Base-by-base conservation (phyloP, 2,113 vertebrate genomes). In the Glaucomys volans region DNA sequence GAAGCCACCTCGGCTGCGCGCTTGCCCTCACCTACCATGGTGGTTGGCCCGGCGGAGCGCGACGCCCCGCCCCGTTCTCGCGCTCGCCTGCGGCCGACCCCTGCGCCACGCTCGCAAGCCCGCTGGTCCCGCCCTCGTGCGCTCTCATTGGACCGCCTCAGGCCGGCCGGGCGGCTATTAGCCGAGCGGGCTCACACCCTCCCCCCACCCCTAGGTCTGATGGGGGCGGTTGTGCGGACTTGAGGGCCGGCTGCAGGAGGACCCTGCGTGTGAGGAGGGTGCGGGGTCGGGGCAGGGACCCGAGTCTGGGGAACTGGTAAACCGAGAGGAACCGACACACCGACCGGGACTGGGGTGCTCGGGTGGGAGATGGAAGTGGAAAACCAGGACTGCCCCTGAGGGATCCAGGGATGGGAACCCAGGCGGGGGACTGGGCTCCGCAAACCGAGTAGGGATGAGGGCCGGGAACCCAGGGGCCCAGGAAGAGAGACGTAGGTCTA, bases 151-250 rank as follows among this genome's bases (percentile, higher is more conserved):
- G 97, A 50, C 52, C 3, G 7, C 11, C 71, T 50, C 8, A 22
- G 44, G 32, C 44, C 22, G 14, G 69, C 74, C 2, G 5, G 4
- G 2, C 22, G 8, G n/a, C 86, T 85, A 98, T 97, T 98, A 97
- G 97, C 79, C 93, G 69, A 66, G 5, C 1, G 2, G 40, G 67
- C 47, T 89, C 97, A 97, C 97, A 97, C 97, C 96, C 95, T 79
- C 76, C 94, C 87, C 83, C 87, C 71, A 71, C 93, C 92, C 93
- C 74, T 79, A 42, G 79, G 75, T 80, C 86, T 75, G 95, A 54
- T 83, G 81, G 90, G 90, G 96, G 89, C 50, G 8, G 50, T 79
- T 77, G 95, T 79, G 89, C 77, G 22, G 95, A 66, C 69, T 89
- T n/a, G 82, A 95, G 94, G 93, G 42, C 75, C 30, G 30, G 81